Percentiles rank a stretch among this genome's conserved stretches.
phyloP scores from a whole-genome alignment of 2,113 vertebrate species.

The Malurus alboscapulatus region DNA sequence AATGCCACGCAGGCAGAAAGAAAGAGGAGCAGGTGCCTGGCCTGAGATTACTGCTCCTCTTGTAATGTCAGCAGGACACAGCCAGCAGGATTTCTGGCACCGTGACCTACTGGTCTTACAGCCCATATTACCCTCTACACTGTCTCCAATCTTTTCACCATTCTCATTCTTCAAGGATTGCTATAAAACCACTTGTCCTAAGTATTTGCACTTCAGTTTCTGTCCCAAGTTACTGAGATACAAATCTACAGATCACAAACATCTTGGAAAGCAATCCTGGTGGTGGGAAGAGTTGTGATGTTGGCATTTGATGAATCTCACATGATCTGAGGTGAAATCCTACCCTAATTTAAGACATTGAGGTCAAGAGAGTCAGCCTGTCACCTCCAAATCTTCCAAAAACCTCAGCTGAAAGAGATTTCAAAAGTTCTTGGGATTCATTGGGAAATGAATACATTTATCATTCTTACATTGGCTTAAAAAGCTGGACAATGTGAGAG shows the following conservation, averaged over 20 bases:
- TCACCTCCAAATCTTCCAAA: neutral
- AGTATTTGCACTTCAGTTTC: neutral
- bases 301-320: neutral
- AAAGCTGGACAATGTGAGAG: neutral
- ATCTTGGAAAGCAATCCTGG: neutral
- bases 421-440: neutral
- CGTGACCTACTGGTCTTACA: neutral
- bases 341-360: neutral
- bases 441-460: neutral
- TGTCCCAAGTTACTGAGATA: neutral
- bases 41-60: neutral
- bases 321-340: neutral
- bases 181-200: neutral
- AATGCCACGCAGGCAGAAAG: neutral
- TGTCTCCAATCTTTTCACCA: neutral
- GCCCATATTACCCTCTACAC: neutral
- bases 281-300: neutral
- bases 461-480: neutral
- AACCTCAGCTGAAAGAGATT: neutral
- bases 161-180: neutral
- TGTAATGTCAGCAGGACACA: neutral
- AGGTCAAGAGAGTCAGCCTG: neutral
- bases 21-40: neutral
- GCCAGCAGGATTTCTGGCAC: neutral
- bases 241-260: neutral